Evolutionary conservation across 2,113 vertebrate species (phyloP).

Genomic region (Pseudorasbora parva): DNA sequence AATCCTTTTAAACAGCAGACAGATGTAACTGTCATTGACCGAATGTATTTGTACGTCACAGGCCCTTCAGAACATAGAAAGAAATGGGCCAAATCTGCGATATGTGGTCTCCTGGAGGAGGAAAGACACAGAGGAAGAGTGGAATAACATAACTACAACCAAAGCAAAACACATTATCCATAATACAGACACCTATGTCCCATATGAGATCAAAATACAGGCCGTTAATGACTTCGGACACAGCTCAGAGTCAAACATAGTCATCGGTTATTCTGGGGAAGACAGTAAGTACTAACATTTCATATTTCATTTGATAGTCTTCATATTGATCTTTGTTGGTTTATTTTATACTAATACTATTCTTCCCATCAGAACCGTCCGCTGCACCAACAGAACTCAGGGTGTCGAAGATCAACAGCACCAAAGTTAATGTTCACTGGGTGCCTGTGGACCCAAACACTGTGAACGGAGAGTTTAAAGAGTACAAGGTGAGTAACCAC

Average conservation of each 20-base stretch:
- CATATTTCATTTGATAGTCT: neutral
- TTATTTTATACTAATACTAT: neutral
- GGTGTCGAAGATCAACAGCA: conserved; percentile 86
- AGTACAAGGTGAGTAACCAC: conserved; percentile 88
- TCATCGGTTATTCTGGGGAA: conserved; percentile 91
- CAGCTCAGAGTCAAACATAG: conserved; percentile 83
- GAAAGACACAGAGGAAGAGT: conserved; percentile 80
- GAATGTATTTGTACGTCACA: conserved; percentile 38
- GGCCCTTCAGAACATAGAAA: conserved; percentile 80
- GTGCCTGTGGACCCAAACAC: conserved; percentile 84
- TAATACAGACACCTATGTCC: conserved; percentile 86
- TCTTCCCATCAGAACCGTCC: conserved; percentile 80
- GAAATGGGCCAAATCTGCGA: conserved; percentile 86
- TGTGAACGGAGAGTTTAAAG: conserved; percentile 90
- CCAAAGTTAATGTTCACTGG: conserved; percentile 86
- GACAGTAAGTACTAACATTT: conserved; percentile 84
- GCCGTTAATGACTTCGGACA: conserved; percentile 88
- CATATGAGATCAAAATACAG: conserved; percentile 94
- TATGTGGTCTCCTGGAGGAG: conserved; percentile 89
- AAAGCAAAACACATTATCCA: conserved; percentile 77
- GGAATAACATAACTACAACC: conserved; percentile 83
- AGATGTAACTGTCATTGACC: neutral
- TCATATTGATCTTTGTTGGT: neutral
- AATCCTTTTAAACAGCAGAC: neutral
- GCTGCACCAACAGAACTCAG: conserved; percentile 85